A percentile compares a stretch with the other conserved stretches of the same genome.
phyloP scores from a whole-genome alignment of 2,113 vertebrate genomes.

The Myotis yumanensis region DNA sequence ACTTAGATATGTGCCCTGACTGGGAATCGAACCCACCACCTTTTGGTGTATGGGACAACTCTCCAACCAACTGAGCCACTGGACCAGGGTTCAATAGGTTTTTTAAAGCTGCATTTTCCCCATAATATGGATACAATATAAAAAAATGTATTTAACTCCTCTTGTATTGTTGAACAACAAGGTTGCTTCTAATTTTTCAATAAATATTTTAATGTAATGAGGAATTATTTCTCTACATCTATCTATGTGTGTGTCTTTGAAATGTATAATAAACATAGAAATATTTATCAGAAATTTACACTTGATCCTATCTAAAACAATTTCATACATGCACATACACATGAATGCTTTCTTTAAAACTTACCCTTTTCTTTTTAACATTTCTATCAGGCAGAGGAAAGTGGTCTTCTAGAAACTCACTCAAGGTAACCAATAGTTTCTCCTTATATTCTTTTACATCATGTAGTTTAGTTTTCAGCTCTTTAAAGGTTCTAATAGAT shows the following conservation, averaged over 20 bases:
- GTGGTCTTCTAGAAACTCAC: constrained; percentile 80
- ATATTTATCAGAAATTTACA: constrained; percentile 24
- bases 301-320: background rate
- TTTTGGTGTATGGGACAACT: too few species aligned
- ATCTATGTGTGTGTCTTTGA: background rate
- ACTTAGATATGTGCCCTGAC: background rate
- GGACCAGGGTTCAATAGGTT: background rate
- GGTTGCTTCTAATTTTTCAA: constrained; percentile 19
- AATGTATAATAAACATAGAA: background rate
- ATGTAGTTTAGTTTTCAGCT: constrained; percentile 69
- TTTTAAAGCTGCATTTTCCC: constrained; percentile 15
- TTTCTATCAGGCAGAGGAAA: constrained; percentile 78
- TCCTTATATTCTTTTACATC: constrained; percentile 67
- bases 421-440: constrained; percentile 73
- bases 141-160: background rate
- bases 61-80: too few species aligned
- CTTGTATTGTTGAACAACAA: background rate
- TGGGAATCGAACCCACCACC: too few species aligned
- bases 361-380: constrained; percentile 79
- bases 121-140: background rate
- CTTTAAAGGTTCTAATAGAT: background rate
- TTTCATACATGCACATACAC: background rate
- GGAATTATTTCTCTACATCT: background rate
- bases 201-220: background rate
- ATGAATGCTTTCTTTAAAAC: constrained; percentile 48